Evolutionary conservation across 2,797 vertebrate species (phyloP), one percentile per base, ranked within the genome.

Genomic region (Catostomus latipinnis): DNA sequence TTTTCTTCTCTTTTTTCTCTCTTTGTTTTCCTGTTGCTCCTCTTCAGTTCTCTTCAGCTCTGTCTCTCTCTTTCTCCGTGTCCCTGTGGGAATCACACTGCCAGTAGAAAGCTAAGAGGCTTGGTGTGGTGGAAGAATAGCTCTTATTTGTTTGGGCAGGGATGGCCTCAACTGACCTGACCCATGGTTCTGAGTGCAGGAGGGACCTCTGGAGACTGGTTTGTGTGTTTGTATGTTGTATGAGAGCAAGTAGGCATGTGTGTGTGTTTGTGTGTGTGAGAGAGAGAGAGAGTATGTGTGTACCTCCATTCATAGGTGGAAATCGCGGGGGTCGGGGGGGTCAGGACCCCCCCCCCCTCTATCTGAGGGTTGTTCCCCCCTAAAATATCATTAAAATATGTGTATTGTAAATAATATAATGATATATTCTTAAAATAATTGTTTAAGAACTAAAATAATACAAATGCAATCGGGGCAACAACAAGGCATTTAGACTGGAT

Each of bases 101-200:
- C 49, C 57, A 76, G 65, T 81, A 73, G 80, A 76, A 71, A 76
- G 80, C 80, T 70, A 50, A 75, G 79, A 70, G 66, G 56, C 73
- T 70, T 71, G 72, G 67, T 81, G 73, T 70, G 73, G 57, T 71
- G 14, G 80, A 65, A 81, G 73, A 76, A 76, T 81, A 76, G 57
- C 67, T 73, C 82, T 75, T 84, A 81, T 79, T 84, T 84, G 85
- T 84, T 84, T 85, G 81, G 58, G 75, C 70, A 78, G 58, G 69
- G 71, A 61, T 50, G 75, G 83, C 83, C 86, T 76, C 71, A 50
- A 53, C 48, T 78, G 65, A 65, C 65, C 71, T 79, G 81, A 65
- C 71, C 67, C 60, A 81, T 75, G 80, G 76, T 62, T 69, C 61
- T 72, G 66, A 69, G 71, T 50, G 50, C 70, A 58, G 62, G 62